Percentiles rank a stretch among this genome's conserved stretches.
Evolutionary conservation across 2,113 vertebrate genomes (phyloP).

Genomic region (Sylvia atricapilla): DNA sequence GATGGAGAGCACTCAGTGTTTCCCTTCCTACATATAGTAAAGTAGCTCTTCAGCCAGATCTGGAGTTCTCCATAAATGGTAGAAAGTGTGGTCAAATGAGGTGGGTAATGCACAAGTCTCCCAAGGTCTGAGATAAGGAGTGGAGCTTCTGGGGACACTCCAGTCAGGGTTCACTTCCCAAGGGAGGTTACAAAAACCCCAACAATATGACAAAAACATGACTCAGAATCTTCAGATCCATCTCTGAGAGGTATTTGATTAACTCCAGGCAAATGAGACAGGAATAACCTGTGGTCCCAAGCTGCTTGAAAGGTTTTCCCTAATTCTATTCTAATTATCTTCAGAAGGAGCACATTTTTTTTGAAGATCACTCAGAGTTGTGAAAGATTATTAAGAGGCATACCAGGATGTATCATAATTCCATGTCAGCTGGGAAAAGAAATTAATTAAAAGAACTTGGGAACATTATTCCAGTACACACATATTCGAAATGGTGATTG

Average conservation of each 20-base stretch:
- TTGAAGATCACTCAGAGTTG: accelerated
- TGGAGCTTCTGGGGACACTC: not conserved
- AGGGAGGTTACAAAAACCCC: not conserved
- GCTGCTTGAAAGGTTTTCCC: not conserved
- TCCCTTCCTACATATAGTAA: not conserved
- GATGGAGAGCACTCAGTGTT: not conserved
- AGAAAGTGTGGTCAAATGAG: not conserved
- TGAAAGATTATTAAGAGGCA: not conserved
- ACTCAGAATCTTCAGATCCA: not conserved
- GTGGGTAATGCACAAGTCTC: not conserved
- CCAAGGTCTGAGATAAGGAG: not conserved
- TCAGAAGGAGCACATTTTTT: not conserved
- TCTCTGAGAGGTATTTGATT: not conserved
- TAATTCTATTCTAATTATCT: not conserved
- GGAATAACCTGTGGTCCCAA: not conserved
- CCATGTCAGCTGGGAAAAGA: not conserved
- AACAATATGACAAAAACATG: no score
- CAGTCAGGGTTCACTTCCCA: not conserved
- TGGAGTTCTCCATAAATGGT: not conserved
- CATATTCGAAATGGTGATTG: not conserved
- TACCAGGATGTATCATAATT: not conserved
- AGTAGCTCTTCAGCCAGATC: not conserved
- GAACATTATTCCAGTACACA: not conserved
- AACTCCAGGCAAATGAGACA: not conserved
- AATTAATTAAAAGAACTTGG: not conserved